Conservation (phyloP, 1,140 invertebrate genomes). For the Camponotus floridanus region DNA sequence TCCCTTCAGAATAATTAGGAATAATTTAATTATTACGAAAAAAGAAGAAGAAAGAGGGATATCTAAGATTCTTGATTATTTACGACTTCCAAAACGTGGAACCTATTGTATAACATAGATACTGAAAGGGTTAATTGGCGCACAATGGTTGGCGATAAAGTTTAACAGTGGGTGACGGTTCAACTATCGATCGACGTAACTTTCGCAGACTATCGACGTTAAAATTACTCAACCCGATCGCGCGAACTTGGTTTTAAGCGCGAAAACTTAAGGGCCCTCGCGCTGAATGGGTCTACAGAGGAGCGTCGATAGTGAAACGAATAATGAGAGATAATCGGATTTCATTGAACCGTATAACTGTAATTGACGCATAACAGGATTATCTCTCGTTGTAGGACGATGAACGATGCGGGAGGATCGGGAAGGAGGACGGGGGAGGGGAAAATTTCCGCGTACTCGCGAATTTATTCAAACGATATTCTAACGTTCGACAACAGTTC, state of each 20-base stretch:
- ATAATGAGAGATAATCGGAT: slow-evolving; percentile 63
- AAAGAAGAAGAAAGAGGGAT: too few relatives aligned
- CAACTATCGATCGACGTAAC: slow-evolving; percentile 16
- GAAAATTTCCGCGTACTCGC: slow-evolving; percentile 3
- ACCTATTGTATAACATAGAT: neutral
- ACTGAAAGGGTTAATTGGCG: slow-evolving; percentile 2
- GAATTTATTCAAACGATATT: slow-evolving; percentile 53
- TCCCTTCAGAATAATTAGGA: neutral
- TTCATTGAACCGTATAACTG: slow-evolving; percentile 60
- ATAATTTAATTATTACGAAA: too few relatives aligned
- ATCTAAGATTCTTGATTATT: neutral
- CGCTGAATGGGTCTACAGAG: slow-evolving; percentile 25
- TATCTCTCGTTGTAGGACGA: slow-evolving; percentile 14
- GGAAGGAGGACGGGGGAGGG: too few relatives aligned
- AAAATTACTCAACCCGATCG: slow-evolving; percentile 20
- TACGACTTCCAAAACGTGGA: neutral
- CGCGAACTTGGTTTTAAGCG: slow-evolving; percentile 32
- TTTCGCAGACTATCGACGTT: slow-evolving; percentile 23
- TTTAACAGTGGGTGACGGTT: slow-evolving; percentile 7
- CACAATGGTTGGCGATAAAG: neutral
- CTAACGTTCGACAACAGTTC: slow-evolving; percentile 38
- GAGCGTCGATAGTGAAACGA: slow-evolving; percentile 49
- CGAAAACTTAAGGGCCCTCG: slow-evolving; percentile 47
- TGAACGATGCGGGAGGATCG: neutral
- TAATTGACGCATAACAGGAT: slow-evolving; percentile 59